A percentile compares a stretch with the other conserved stretches of the same genome.
These are phyloP conservation scores for Todiramphus chloris DNA, from an alignment of 2,113 vertebrate species.

Conservation along the genomic window DNA sequence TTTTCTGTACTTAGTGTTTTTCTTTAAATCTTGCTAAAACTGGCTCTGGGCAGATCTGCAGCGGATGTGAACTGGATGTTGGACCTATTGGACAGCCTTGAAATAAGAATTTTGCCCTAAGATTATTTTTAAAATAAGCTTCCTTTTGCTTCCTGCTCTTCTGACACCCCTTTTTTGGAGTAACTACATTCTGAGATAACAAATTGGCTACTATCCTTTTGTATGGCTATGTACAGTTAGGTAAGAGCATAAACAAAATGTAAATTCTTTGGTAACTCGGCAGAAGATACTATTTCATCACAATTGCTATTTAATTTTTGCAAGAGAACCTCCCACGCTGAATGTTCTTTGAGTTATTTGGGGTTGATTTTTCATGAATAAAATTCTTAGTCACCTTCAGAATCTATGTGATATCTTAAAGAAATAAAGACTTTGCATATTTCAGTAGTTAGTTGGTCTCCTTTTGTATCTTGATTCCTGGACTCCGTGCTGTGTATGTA, in stretches of 20 bases:
- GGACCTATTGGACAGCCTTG: background rate
- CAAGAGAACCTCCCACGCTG: slow-evolving; percentile 52
- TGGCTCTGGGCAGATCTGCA: background rate
- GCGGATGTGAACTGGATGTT: background rate
- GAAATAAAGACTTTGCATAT: background rate
- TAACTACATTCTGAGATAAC: background rate
- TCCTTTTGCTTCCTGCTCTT: background rate
- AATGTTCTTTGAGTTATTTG: slow-evolving; percentile 65
- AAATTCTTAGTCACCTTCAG: slow-evolving; percentile 65
- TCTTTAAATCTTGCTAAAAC: background rate
- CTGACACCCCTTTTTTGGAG: background rate
- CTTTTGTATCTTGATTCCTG: background rate
- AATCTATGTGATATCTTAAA: slow-evolving; percentile 40
- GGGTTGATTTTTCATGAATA: slow-evolving; percentile 64
- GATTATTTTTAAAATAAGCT: background rate
- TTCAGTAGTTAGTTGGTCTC: background rate
- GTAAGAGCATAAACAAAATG: slow-evolving; percentile 54
- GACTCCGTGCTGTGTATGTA: background rate
- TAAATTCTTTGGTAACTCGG: slow-evolving; percentile 36
- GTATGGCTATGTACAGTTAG: background rate
- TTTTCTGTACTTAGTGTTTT: background rate
- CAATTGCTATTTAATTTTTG: slow-evolving; percentile 60
- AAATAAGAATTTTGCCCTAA: background rate
- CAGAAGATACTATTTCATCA: slow-evolving; percentile 61
- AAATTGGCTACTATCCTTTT: background rate